phyloP scores from a whole-genome alignment of 2,888 invertebrate species.

The Megastigmus dorsalis region DNA sequence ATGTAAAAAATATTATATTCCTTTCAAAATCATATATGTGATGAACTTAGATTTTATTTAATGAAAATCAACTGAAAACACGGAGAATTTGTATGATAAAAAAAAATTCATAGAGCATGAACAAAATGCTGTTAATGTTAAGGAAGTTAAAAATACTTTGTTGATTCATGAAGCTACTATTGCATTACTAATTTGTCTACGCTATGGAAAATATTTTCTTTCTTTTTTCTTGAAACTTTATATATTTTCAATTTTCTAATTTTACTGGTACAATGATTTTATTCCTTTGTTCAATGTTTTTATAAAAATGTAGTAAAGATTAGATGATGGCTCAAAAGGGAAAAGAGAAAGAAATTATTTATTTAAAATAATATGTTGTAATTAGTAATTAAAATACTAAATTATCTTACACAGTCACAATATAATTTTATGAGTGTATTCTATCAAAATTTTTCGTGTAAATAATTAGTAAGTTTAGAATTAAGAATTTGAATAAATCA shows the following conservation, averaged over 20 bases:
- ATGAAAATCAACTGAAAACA: not conserved
- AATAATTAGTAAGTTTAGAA: no score
- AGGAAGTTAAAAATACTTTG: not conserved
- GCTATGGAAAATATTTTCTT: slow-evolving; percentile 7
- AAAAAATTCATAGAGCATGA: not conserved
- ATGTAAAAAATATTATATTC: not conserved
- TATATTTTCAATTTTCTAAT: no score
- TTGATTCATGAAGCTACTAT: not conserved
- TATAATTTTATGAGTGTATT: not conserved
- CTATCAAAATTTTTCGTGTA: no score
- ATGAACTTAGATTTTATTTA: slow-evolving; percentile 8
- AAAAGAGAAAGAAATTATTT: slow-evolving; percentile 15
- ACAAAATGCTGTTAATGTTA: slow-evolving; percentile 8
- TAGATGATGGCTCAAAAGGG: not conserved
- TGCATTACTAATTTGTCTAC: not conserved
- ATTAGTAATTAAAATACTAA: slow-evolving; percentile 32
- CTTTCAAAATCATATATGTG: not conserved
- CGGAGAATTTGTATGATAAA: not conserved
- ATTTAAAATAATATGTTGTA: slow-evolving; percentile 10
- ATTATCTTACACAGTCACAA: slow-evolving; percentile 27
- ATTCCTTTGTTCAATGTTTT: not conserved
- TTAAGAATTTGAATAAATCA: no score
- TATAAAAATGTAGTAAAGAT: not conserved
- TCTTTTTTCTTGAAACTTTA: no score
- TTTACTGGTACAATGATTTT: no score